Conservation (phyloP, 2,888 invertebrate species). For the Agrochola litura region DNA sequence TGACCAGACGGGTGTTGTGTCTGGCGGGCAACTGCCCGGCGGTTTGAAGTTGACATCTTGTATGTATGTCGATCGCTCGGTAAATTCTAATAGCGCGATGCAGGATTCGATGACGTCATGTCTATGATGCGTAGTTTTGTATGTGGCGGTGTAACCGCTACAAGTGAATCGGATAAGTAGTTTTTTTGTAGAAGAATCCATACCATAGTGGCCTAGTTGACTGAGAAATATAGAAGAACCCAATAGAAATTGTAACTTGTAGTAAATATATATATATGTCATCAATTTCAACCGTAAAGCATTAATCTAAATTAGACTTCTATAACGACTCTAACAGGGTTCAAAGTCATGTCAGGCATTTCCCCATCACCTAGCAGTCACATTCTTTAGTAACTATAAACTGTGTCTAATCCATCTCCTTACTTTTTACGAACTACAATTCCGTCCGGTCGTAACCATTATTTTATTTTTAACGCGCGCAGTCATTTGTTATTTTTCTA, state of each 20-base stretch:
- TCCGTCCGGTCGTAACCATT: slow-evolving; percentile 49
- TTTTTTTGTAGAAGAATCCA: background rate
- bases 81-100: too few species aligned
- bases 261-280: too few species aligned
- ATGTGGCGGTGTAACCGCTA: too few species aligned
- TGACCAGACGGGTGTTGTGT: too few species aligned
- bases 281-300: background rate
- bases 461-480: slow-evolving; percentile 55
- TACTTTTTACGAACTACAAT: slow-evolving; percentile 60
- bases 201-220: background rate
- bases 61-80: too few species aligned
- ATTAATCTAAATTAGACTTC: background rate
- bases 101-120: too few species aligned
- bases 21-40: too few species aligned
- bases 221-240: background rate
- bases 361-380: slow-evolving; percentile 22
- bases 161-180: background rate
- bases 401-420: slow-evolving; percentile 57
- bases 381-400: slow-evolving; percentile 17
- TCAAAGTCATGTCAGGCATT: slow-evolving; percentile 15
- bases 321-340: background rate
- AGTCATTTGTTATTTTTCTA: slow-evolving; percentile 53
- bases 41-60: too few species aligned
- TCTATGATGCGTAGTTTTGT: too few species aligned
- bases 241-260: background rate